phyloP scores from a whole-genome alignment of 2,888 invertebrate genomes.

The Gonocerus acuteangulatus region DNA sequence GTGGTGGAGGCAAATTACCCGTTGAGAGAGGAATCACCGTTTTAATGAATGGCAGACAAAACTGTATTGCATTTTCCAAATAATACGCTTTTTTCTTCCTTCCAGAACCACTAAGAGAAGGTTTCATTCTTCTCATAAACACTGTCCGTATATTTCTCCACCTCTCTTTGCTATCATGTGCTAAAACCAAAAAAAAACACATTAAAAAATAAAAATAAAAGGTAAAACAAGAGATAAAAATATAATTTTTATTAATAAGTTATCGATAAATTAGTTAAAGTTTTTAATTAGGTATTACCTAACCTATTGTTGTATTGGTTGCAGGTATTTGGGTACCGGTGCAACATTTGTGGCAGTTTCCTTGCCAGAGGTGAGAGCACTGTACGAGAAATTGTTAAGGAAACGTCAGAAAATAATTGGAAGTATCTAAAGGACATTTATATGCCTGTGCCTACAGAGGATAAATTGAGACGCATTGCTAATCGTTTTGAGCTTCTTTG shows the following conservation, averaged over 20 bases:
- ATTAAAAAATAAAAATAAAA: background rate
- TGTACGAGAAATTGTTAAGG: conserved; percentile 38
- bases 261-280: too few species aligned
- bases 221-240: too few species aligned
- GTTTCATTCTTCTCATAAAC: too few species aligned
- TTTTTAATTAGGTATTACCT: too few species aligned
- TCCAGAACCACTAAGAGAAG: too few species aligned
- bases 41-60: too few species aligned
- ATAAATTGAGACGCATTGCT: conserved; percentile 27
- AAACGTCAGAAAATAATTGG: too few species aligned
- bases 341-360: conserved; percentile 26
- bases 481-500: background rate
- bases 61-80: too few species aligned
- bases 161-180: conserved; percentile 34
- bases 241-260: background rate
- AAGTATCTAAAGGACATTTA: conserved; percentile 12
- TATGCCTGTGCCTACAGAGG: conserved; percentile 34
- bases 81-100: too few species aligned
- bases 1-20: too few species aligned
- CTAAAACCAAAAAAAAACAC: conserved; percentile 29
- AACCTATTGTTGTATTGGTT: conserved; percentile 38
- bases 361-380: conserved; percentile 37
- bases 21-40: too few species aligned
- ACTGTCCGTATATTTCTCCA: conserved; percentile 35
- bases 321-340: too few species aligned